phyloP scores from a whole-genome alignment of 2,113 vertebrate species.

The Ceuthmochares aereus region DNA sequence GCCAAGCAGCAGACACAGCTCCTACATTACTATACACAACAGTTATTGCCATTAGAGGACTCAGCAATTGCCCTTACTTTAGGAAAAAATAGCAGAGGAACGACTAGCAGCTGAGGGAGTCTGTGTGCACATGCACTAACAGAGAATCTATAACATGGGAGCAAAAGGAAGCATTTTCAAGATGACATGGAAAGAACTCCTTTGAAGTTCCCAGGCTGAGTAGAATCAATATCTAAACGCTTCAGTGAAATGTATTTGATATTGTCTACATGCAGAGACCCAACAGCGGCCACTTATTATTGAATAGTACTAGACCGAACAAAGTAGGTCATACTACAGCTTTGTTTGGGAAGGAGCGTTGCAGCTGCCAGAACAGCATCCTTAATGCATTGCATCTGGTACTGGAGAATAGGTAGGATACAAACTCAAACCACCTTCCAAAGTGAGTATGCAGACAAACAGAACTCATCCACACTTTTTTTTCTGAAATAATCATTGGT shows the following conservation, averaged over 20 bases:
- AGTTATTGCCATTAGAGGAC: not conserved
- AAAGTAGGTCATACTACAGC: constrained; percentile 55
- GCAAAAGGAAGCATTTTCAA: not conserved
- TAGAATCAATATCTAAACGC: constrained; percentile 55
- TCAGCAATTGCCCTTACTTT: constrained; percentile 9
- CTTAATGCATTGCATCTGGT: not conserved
- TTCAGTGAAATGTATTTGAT: constrained; percentile 58
- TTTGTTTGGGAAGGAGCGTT: constrained; percentile 22
- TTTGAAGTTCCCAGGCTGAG: constrained; percentile 49
- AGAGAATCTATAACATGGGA: not conserved
- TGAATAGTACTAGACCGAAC: constrained; percentile 42
- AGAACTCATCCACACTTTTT: not conserved
- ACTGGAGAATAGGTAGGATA: not conserved
- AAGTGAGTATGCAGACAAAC: not conserved
- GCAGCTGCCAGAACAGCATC: constrained; percentile 38
- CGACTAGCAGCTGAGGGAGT: not conserved
- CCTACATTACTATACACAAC: not conserved
- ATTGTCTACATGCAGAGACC: constrained; percentile 58
- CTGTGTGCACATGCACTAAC: not conserved
- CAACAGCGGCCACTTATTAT: constrained; percentile 36
- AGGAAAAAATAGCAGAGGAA: constrained; percentile 17
- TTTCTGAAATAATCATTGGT: constrained; percentile 25
- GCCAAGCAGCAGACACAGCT: not conserved
- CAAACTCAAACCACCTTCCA: not conserved
- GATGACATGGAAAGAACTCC: not conserved